Base-by-base conservation (phyloP, 2,113 vertebrate genomes). In the Cromileptes altivelis region DNA sequence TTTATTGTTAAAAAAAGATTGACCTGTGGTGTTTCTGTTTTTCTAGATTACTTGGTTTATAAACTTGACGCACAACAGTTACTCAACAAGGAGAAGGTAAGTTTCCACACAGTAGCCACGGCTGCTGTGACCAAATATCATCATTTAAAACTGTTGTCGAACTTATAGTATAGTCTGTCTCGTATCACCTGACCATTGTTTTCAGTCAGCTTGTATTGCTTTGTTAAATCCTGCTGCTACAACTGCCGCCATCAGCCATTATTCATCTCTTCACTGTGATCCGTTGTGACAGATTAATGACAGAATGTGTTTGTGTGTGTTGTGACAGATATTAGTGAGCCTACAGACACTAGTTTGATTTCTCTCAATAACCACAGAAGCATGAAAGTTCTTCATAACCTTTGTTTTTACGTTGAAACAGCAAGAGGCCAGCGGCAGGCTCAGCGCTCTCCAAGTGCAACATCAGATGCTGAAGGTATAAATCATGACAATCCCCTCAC, bases 381-480 rank as follows among this genome's bases (percentile, higher is more conserved):
- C n/a, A 33, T 50, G 13, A 53, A 61, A 0, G 4, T 3, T 64
- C 27, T 70, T 30, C 27, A 19, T 13, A 25, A 12, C n/a, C 4
- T 40, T 79, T 65, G 13, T 75, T 71, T 69, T 64, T 71, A 14
- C 85, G 40, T 45, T 88, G 74, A 18, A 81, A 79, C 95, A 99
- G 98, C 98, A 99, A 97, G 98, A 99, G 88, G 93, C 96, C 45
- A 95, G 94, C 80, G 94, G 94, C 95, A 96, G 95, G 75, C 96
- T 97, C 71, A 97, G 95, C 3, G 97, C 98, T 0, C 81, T 99
- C 87, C 97, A 97, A 14, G 95, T 97, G 11, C 98, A 99, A 18
- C 98, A 99, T 92, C 97, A 99, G 92, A 98, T 99, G 96, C 74
- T 99, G 64, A 99, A 99, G 97, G 98, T 99, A 84, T 75, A 95